Percentiles rank a stretch among this genome's conserved stretches.
These are phyloP conservation scores for Teinopalpus imperialis DNA, from an alignment of 2,888 invertebrate genomes.

Conservation along the genomic window DNA sequence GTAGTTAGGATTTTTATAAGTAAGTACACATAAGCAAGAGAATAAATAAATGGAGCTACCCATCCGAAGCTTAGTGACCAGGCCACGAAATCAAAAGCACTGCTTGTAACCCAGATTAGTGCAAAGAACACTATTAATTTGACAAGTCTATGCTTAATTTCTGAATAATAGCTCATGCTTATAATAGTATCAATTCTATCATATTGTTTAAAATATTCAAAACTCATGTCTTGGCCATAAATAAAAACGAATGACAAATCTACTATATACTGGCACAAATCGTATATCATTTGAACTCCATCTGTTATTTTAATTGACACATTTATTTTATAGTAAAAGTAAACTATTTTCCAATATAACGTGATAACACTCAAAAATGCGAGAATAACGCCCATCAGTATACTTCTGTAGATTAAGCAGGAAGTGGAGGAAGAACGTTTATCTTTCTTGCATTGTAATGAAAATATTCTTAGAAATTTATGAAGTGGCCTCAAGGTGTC, in stretches of 20 bases:
- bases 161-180: constrained; percentile 37
- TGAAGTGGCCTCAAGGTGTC: constrained; percentile 41
- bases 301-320: constrained; percentile 55
- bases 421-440: constrained; percentile 24
- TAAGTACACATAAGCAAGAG: constrained; percentile 49
- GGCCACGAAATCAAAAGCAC: constrained; percentile 45
- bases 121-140: constrained; percentile 41
- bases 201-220: constrained; percentile 55
- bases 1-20: constrained; percentile 60
- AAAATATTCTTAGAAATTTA: constrained; percentile 48
- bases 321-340: constrained; percentile 38
- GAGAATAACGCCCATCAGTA: constrained; percentile 34
- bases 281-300: constrained; percentile 49
- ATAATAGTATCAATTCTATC: constrained; percentile 50
- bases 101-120: constrained; percentile 44
- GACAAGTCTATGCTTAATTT: constrained; percentile 40
- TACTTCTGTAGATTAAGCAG: constrained; percentile 30
- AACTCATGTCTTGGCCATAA: constrained; percentile 48
- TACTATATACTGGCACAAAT: constrained; percentile 51
- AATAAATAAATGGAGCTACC: constrained; percentile 40
- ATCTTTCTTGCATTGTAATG: constrained; percentile 40
- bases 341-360: constrained; percentile 47
- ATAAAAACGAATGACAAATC: constrained; percentile 56
- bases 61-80: constrained; percentile 50
- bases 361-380: constrained; percentile 39